These are phyloP conservation scores for Pteria penguin DNA, from an alignment of 2,888 invertebrate genomes.

Conservation along the genomic window DNA sequence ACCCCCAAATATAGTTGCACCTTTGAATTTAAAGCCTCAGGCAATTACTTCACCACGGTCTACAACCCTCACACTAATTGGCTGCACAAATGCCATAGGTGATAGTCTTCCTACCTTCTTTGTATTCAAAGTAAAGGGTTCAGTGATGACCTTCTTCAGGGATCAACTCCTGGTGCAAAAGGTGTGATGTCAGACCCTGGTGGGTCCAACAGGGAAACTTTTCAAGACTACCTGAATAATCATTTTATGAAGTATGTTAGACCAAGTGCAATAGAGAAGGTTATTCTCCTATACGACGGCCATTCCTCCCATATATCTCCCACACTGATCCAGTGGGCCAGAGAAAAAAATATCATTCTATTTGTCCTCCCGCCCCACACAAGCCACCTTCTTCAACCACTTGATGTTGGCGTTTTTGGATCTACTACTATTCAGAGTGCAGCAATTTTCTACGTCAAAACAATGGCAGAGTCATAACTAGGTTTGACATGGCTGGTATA, in stretches of 20 bases:
- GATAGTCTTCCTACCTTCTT: constrained; percentile 26
- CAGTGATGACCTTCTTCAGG: constrained; percentile 28
- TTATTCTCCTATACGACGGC: constrained; percentile 40
- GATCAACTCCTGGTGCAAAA: constrained; percentile 34
- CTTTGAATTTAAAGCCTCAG: constrained; percentile 15
- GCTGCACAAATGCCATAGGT: constrained; percentile 23
- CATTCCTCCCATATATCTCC: constrained; percentile 41
- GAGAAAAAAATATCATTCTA: constrained; percentile 30
- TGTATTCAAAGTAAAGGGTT: constrained; percentile 20
- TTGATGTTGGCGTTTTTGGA: constrained; percentile 41
- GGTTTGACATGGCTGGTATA: too few relatives aligned
- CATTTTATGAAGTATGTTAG: constrained; percentile 17
- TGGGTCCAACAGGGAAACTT: constrained; percentile 39
- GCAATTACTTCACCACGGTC: constrained; percentile 32
- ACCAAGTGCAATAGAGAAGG: too few relatives aligned
- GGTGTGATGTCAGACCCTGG: constrained; percentile 34
- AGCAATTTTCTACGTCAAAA: too few relatives aligned
- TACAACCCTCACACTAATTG: constrained; percentile 26
- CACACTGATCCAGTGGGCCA: constrained; percentile 35
- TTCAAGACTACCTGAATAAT: constrained; percentile 25
- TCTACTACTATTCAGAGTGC: too few relatives aligned
- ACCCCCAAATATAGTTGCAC: constrained; percentile 33
- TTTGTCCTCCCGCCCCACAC: constrained; percentile 49
- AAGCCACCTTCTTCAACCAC: constrained; percentile 37
- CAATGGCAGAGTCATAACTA: too few relatives aligned